A percentile compares a stretch with the other conserved stretches of the same genome.
phyloP scores from a whole-genome alignment of 1,140 invertebrate species.

The Pentalonia nigronervosa region DNA sequence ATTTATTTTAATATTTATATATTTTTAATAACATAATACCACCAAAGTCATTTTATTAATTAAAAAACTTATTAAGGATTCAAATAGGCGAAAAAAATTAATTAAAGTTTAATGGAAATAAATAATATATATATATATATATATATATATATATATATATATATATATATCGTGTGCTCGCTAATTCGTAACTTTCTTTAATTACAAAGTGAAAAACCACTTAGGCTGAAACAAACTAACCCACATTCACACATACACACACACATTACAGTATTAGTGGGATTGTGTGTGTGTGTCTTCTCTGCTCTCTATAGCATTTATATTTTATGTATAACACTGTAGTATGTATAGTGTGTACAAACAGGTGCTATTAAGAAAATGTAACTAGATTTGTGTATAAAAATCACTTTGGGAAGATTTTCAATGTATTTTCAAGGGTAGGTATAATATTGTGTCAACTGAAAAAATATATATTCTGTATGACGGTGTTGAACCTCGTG shows the following conservation, averaged over 20 bases:
- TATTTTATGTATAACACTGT: not conserved
- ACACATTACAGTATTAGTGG: not conserved
- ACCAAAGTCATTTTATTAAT: not conserved
- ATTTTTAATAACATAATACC: not conserved
- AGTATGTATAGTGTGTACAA: not conserved
- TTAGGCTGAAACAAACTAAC: not conserved
- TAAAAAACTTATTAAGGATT: not conserved
- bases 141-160: too few relatives aligned
- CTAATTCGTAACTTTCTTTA: not conserved
- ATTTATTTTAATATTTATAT: not conserved
- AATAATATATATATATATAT: constrained; percentile 16
- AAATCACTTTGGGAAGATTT: not conserved
- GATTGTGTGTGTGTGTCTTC: not conserved
- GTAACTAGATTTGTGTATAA: not conserved
- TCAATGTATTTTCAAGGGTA: not conserved
- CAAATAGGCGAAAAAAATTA: not conserved
- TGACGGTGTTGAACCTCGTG: not conserved
- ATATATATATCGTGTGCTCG: not conserved
- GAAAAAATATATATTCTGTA: not conserved
- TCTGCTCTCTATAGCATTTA: not conserved
- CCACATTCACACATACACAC: not conserved
- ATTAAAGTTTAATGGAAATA: not conserved
- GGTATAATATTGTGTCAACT: not conserved
- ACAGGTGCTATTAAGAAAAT: not conserved
- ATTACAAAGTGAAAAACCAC: not conserved